A percentile compares a stretch with the other conserved stretches of the same genome.
These are phyloP conservation scores for Pteronura brasiliensis DNA, from an alignment of 2,113 vertebrate species.

Conservation along the genomic window DNA sequence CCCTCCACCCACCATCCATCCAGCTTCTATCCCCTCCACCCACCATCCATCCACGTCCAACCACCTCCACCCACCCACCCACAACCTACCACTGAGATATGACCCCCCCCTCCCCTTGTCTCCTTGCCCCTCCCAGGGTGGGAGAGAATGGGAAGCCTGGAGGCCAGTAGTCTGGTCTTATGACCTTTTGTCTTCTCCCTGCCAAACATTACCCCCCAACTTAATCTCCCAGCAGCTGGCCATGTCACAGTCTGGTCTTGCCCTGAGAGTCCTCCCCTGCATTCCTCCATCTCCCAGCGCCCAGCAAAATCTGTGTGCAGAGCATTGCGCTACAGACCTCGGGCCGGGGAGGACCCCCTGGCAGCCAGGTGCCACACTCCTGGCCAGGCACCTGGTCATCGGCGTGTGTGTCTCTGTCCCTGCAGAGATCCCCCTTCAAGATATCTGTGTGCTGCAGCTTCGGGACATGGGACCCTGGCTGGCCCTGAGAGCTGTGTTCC, in stretches of 20 bases:
- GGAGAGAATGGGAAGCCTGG: not conserved
- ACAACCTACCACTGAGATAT: no score
- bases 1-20: not conserved
- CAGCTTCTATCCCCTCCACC: no score
- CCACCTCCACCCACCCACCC: not conserved
- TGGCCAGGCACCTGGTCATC: not conserved
- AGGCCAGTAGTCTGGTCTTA: not conserved
- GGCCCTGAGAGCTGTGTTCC: accelerated
- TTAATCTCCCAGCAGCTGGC: not conserved
- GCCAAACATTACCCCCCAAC: not conserved
- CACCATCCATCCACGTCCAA: not conserved
- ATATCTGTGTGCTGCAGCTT: accelerated
- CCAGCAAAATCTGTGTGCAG: not conserved
- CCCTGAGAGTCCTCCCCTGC: accelerated
- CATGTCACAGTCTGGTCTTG: not conserved
- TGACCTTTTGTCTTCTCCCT: not conserved
- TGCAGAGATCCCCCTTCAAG: not conserved
- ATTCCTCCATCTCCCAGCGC: not conserved
- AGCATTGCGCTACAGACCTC: not conserved
- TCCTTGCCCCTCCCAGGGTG: not conserved
- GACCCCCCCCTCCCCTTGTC: not conserved
- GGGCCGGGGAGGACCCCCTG: not conserved
- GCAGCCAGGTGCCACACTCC: not conserved
- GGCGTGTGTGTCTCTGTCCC: accelerated
- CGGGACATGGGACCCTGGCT: not conserved